Base-by-base conservation (phyloP, 2,113 vertebrate genomes). In the Brachyhypopomus occidentalis region DNA sequence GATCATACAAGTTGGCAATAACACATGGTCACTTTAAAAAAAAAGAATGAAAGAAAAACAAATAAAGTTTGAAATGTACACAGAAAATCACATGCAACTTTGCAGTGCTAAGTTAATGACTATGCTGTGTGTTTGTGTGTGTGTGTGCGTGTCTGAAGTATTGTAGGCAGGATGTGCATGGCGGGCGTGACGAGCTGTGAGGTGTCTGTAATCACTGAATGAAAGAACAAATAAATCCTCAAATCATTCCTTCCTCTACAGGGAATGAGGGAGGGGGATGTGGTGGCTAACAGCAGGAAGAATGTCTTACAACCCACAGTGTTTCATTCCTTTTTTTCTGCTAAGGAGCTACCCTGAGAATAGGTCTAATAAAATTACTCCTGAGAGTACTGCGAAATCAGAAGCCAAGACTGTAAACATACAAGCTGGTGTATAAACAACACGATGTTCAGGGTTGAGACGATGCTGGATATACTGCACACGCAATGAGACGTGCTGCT, bases 191-290 rank as follows among this genome's bases (percentile, higher is more conserved):
- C 89, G 90, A 89, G 86, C 88, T 86, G 45, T 91, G 84, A 89
- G 81, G 88, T 89, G 85, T 23, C 79, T 84, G 75, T 87, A 91
- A 90, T 90, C 84, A 89, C 86, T 88, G 78, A 60, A 81, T 73
- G 89, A 82, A 89, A 90, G 87, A 66, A 80, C 79, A 23, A 74
- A 85, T 81, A 90, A 89, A 86, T 85, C 87, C 80, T 67, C 78
- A 88, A 86, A 90, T 88, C 85, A 84, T 89, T 91, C 91, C 88
- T 90, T 90, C 85, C 87, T 88, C 82, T 91, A 22, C 41, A 6
- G 45, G 12, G 45, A 52, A 11, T 8, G 45, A 9, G 45, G 14
- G 8, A 2, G 45, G 41, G 9, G 41, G 41, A 6, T 9, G 5
- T 1, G 8, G 25, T 22, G 45, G 67, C 30, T 59, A 55, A 36